phyloP scores from a whole-genome alignment of 2,797 vertebrate species.

The Miichthys miiuy region DNA sequence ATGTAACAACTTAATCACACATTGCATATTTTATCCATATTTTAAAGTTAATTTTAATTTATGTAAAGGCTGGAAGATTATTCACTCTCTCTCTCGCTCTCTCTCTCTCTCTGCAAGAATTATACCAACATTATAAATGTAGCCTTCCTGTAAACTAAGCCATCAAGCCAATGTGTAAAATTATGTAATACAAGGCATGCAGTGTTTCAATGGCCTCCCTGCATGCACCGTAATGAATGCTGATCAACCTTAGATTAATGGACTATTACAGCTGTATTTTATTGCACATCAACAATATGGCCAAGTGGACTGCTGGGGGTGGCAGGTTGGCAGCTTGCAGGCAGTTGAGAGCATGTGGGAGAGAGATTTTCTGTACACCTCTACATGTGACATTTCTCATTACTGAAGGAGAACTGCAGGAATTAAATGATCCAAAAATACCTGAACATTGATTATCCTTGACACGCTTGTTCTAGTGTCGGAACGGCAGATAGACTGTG shows the following conservation, averaged over 20 bases:
- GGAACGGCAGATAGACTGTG: slow-evolving; percentile 35
- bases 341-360: slow-evolving; percentile 30
- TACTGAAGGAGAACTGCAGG: slow-evolving; percentile 32
- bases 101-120: slow-evolving; percentile 31
- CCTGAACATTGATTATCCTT: slow-evolving; percentile 62
- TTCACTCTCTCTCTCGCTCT: slow-evolving; percentile 13
- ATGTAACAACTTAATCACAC: slow-evolving; percentile 21
- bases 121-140: slow-evolving; percentile 42
- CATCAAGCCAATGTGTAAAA: slow-evolving; percentile 68
- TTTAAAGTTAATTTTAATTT: slow-evolving; percentile 14
- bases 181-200: slow-evolving; percentile 53
- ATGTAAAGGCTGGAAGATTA: slow-evolving; percentile 12
- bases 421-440: slow-evolving; percentile 63
- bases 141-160: slow-evolving; percentile 63
- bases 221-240: slow-evolving; percentile 72
- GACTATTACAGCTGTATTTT: slow-evolving; percentile 76
- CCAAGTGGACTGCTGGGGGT: slow-evolving; percentile 53
- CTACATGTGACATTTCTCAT: slow-evolving; percentile 41
- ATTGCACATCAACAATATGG: slow-evolving; percentile 77
- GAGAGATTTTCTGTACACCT: slow-evolving; percentile 29
- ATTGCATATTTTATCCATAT: slow-evolving; percentile 23
- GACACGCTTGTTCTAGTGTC: slow-evolving; percentile 41
- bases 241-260: slow-evolving; percentile 81
- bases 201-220: slow-evolving; percentile 59
- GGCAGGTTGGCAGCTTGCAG: slow-evolving; percentile 32